These are phyloP conservation scores for Parnassius orleans DNA, from an alignment of 2,888 invertebrate genomes.

Conservation along the genomic window DNA sequence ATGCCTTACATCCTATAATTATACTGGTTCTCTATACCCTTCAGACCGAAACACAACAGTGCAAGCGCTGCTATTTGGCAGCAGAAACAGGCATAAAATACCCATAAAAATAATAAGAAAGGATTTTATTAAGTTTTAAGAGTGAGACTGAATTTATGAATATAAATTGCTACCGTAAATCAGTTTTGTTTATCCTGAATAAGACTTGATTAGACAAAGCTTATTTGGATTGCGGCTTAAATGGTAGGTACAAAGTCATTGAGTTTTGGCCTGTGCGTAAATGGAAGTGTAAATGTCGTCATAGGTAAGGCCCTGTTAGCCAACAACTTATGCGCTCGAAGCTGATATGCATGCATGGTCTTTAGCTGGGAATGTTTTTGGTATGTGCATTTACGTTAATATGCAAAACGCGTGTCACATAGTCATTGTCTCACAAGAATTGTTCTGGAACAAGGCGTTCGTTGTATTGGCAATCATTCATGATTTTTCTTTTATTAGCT, in stretches of 20 bases:
- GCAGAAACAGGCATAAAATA: no score
- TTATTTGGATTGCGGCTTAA: slow-evolving; percentile 10
- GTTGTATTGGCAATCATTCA: slow-evolving; percentile 25
- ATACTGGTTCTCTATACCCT: no score
- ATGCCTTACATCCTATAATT: no score
- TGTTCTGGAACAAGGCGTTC: slow-evolving; percentile 44
- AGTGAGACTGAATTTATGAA: no score
- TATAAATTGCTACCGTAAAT: no score
- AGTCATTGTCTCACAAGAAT: slow-evolving; percentile 48
- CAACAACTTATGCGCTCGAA: slow-evolving; percentile 11
- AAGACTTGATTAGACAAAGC: slow-evolving; percentile 11
- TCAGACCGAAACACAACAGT: no score
- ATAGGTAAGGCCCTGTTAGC: slow-evolving; percentile 17
- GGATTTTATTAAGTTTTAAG: no score
- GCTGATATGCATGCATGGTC: slow-evolving; percentile 33
- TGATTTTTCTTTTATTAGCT: no score
- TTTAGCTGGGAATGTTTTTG: slow-evolving; percentile 37
- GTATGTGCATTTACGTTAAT: slow-evolving; percentile 43
- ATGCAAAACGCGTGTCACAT: slow-evolving; percentile 41
- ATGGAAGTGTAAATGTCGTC: slow-evolving; percentile 17
- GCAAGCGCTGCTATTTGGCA: no score
- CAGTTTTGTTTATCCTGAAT: slow-evolving; percentile 6
- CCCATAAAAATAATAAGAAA: no score
- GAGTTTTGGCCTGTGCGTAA: slow-evolving; percentile 14
- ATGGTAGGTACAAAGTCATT: neutral